Base-by-base conservation (phyloP, 1,140 invertebrate species). In the Drosophila sp. region DNA sequence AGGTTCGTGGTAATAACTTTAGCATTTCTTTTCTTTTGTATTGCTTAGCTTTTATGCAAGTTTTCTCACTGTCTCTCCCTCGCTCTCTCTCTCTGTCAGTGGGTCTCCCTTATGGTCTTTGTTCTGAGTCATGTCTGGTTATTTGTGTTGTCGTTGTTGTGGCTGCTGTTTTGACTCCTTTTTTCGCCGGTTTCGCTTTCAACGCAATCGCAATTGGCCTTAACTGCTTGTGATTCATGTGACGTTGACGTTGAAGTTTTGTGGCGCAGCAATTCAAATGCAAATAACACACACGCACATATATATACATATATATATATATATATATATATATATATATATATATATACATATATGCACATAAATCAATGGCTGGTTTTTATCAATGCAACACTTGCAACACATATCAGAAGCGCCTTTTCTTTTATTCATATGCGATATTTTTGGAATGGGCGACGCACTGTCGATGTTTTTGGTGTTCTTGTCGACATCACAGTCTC, bases 181-280 rank as follows among this genome's bases (percentile, higher is more conserved):
- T 82, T 66, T 58, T 74, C 7, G 69, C 18, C 51, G 53, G 64
- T 87, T 87, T 87, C 78, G 83, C 82, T 87, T 87, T 87, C 76
- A 87, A 73, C 78, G 46, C 25, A 46, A 58, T 29, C 38, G 46
- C 70, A 67, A 72, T 72, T 72, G 63, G 63, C 70, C 51, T 67
- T 21, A 67, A 58, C 53, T 70, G 32, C 50, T 73, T 81, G 75
- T 87, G 82, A 86, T 86, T 86, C 82, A 86, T 78, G 65, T 69
- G 53, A 48, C 34, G 56, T 36, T 51, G 59, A 36, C 56, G 50
- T 64, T 75, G 58, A 58, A 51, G 58, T 77, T 80, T 80, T 36
- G 69, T 76, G 78, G 46, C 63, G 73, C 41, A 66, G 34, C 36
- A 36, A 36, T 18, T n/a, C 32, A 53, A 34, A 53, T 53, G 21